These are phyloP conservation scores for Gephyroberyx darwinii DNA, from an alignment of 2,797 vertebrate genomes.

Conservation along the genomic window DNA sequence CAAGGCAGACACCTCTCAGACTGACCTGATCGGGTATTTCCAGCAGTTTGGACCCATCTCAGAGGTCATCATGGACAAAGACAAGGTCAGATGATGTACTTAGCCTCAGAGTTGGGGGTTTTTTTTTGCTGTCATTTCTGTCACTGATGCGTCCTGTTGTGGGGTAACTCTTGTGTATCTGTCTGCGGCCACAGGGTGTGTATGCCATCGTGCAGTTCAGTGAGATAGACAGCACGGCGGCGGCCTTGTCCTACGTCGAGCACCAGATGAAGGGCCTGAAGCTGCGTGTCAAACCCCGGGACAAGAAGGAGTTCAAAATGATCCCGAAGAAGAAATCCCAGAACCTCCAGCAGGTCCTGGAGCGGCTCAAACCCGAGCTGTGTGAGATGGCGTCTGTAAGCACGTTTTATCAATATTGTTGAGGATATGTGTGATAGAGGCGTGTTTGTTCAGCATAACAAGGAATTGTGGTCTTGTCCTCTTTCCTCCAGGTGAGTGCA, in stretches of 20 bases:
- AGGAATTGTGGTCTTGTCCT: rapidly evolving
- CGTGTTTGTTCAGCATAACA: background rate
- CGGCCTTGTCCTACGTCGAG: constrained; percentile 75
- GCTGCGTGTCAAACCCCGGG: constrained; percentile 87
- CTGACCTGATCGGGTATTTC: constrained; percentile 84
- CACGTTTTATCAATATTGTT: background rate
- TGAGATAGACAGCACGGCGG: constrained; percentile 68
- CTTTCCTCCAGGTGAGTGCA: constrained; percentile 80
- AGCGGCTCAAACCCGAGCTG: constrained; percentile 79
- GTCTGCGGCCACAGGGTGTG: constrained; percentile 80
- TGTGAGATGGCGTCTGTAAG: constrained; percentile 83
- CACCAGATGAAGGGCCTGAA: constrained; percentile 83
- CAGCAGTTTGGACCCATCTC: constrained; percentile 83
- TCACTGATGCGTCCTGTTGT: background rate
- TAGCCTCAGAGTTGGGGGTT: background rate
- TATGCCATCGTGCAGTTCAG: constrained; percentile 91
- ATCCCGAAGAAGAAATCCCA: constrained; percentile 78
- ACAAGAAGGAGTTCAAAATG: constrained; percentile 87
- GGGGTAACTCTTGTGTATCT: background rate
- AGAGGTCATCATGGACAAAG: constrained; percentile 92
- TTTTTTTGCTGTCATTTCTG: no score
- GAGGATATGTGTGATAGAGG: no score
- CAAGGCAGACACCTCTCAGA: constrained; percentile 77
- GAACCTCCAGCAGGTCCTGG: constrained; percentile 73
- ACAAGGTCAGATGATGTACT: constrained; percentile 81